Conservation (phyloP, 1,140 invertebrate species). For the Drosophila funebris region DNA sequence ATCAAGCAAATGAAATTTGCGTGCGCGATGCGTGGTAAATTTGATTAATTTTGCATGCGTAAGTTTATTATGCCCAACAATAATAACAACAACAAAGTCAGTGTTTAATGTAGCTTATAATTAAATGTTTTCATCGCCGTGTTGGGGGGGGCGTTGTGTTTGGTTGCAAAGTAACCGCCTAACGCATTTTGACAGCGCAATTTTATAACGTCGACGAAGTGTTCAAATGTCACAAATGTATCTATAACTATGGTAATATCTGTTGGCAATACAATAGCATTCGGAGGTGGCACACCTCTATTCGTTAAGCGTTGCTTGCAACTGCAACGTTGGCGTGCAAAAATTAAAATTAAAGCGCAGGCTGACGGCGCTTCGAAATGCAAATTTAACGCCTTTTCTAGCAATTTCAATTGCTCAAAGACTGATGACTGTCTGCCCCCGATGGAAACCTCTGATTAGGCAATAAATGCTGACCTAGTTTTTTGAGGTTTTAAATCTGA, state of each 20-base stretch:
- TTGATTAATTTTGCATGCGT: constrained; percentile 69
- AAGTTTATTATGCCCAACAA: constrained; percentile 67
- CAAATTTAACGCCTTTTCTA: constrained; percentile 40
- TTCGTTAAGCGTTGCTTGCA: neutral
- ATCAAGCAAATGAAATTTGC: constrained; percentile 66
- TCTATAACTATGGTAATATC: neutral
- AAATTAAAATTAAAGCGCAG: constrained; percentile 22
- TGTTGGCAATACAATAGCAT: constrained; percentile 1
- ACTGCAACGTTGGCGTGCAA: constrained; percentile 28
- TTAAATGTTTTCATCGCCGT: constrained; percentile 52
- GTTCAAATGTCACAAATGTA: constrained; percentile 43
- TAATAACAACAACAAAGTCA: constrained; percentile 31
- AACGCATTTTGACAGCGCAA: constrained; percentile 61
- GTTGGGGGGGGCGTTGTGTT: neutral
- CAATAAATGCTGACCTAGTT: constrained; percentile 22
- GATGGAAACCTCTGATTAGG: constrained; percentile 24
- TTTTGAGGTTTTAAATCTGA: neutral
- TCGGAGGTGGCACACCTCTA: neutral
- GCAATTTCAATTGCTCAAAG: constrained; percentile 23
- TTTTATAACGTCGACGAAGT: constrained; percentile 38
- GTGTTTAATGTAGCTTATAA: constrained; percentile 73
- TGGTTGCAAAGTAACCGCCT: constrained; percentile 46
- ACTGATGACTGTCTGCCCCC: constrained; percentile 15
- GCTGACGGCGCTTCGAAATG: constrained; percentile 43
- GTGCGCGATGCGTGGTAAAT: constrained; percentile 62